These are phyloP conservation scores for Notolabrus celidotus DNA, from an alignment of 2,797 vertebrate genomes.

Conservation along the genomic window DNA sequence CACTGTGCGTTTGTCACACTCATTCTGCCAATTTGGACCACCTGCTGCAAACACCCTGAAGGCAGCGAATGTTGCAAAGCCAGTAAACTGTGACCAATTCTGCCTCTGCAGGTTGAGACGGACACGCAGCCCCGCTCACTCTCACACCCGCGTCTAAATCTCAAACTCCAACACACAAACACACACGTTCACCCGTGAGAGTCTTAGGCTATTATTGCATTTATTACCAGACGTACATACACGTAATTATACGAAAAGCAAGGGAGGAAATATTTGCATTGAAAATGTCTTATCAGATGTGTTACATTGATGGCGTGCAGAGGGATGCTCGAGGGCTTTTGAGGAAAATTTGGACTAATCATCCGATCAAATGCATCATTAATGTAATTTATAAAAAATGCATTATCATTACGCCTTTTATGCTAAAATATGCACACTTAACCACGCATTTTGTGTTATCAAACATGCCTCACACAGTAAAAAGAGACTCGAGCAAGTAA, in stretches of 20 bases:
- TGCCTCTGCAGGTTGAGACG: constrained; percentile 78
- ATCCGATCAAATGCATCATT: constrained; percentile 26
- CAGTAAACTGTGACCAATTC: constrained; percentile 82
- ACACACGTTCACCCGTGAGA: constrained; percentile 31
- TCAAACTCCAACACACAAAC: constrained; percentile 41
- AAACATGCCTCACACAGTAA: neutral
- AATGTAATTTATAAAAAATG: neutral
- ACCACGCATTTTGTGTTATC: neutral
- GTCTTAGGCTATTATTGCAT: too few relatives aligned
- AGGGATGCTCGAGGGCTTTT: constrained; percentile 41
- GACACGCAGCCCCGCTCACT: constrained; percentile 58
- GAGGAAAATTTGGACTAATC: constrained; percentile 18
- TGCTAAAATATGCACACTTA: constrained; percentile 14
- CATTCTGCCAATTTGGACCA: constrained; percentile 78
- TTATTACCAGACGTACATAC: constrained; percentile 42
- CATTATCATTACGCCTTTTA: constrained; percentile 5
- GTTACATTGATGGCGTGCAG: constrained; percentile 33
- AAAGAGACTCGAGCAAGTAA: neutral
- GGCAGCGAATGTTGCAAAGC: constrained; percentile 71
- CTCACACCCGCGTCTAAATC: constrained; percentile 34
- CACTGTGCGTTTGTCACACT: constrained; percentile 74
- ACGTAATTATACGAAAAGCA: constrained; percentile 52
- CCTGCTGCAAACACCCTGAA: constrained; percentile 81
- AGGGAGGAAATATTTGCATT: constrained; percentile 30
- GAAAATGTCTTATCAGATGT: constrained; percentile 21